Evolutionary conservation across 2,888 invertebrate species (phyloP).

Genomic region (Caenorhabditis sp.): DNA sequence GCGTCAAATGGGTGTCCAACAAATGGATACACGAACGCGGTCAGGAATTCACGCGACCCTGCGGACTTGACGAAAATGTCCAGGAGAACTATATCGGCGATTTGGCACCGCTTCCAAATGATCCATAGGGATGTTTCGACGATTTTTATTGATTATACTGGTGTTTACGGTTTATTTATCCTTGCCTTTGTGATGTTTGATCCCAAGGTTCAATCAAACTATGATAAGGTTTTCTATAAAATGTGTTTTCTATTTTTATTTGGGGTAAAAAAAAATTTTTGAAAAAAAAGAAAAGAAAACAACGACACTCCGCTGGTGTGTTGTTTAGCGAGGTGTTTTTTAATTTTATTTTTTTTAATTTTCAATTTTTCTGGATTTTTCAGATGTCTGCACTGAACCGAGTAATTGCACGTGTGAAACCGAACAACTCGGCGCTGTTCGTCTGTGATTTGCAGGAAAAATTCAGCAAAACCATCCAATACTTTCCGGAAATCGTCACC

Average conservation of each 20-base stretch:
- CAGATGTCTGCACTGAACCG: not conserved
- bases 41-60: conserved; percentile 81
- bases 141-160: conserved; percentile 25
- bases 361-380: not conserved
- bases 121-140: conserved; percentile 14
- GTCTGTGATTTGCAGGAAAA: conserved; percentile 86
- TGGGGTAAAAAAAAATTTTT: not conserved
- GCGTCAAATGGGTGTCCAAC: conserved; percentile 95
- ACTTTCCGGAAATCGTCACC: conserved; percentile 80
- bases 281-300: not conserved
- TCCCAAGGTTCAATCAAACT: not conserved
- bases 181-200: not conserved
- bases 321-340: not conserved
- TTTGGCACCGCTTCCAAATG: conserved; percentile 41
- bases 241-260: too few species aligned
- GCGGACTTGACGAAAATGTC: conserved; percentile 69
- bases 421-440: conserved; percentile 78
- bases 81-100: conserved; percentile 61
- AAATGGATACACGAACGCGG: conserved; percentile 92
- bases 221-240: too few species aligned
- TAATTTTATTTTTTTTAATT: not conserved
- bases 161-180: conserved; percentile 30
- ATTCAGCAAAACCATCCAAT: conserved; percentile 79
- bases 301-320: not conserved
- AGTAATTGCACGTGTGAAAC: conserved; percentile 71